Evolutionary conservation across 2,888 invertebrate genomes (phyloP).

Genomic region (Tetragonula carbonaria): DNA sequence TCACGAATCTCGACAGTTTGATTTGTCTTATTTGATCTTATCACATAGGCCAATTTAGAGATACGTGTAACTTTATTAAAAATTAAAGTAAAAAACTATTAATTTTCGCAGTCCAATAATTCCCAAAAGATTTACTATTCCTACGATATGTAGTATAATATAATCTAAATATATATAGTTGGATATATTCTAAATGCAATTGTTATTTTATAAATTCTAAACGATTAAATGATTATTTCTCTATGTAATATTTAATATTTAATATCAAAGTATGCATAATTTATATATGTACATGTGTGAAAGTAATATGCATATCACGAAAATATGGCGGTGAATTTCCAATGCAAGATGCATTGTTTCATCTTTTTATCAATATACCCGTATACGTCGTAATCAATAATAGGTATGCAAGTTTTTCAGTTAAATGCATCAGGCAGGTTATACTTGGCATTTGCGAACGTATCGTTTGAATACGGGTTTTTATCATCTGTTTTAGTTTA

Average conservation of each 20-base stretch:
- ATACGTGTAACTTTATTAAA: neutral
- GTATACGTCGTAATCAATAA: conserved; percentile 21
- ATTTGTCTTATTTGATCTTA: neutral
- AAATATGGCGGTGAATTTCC: conserved; percentile 4
- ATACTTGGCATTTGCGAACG: conserved; percentile 1
- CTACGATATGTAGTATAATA: neutral
- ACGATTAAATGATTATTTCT: neutral
- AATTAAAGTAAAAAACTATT: neutral
- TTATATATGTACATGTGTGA: neutral
- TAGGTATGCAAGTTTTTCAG: neutral
- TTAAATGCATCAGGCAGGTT: neutral
- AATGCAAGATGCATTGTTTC: neutral
- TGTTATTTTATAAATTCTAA: too few species aligned
- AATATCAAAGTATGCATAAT: neutral
- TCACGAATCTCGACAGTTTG: neutral
- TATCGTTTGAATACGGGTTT: conserved; percentile 38
- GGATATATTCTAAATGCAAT: too few species aligned
- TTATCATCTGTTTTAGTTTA: neutral
- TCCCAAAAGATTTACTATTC: neutral
- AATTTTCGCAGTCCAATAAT: neutral
- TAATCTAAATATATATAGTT: neutral
- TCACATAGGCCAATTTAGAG: neutral
- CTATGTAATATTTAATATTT: neutral
- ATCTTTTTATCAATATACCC: conserved; percentile 34
- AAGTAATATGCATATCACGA: conserved; percentile 3